Base-by-base conservation (phyloP, 53 echinoderm and acorn worm species). In the Luidia sarsii region DNA sequence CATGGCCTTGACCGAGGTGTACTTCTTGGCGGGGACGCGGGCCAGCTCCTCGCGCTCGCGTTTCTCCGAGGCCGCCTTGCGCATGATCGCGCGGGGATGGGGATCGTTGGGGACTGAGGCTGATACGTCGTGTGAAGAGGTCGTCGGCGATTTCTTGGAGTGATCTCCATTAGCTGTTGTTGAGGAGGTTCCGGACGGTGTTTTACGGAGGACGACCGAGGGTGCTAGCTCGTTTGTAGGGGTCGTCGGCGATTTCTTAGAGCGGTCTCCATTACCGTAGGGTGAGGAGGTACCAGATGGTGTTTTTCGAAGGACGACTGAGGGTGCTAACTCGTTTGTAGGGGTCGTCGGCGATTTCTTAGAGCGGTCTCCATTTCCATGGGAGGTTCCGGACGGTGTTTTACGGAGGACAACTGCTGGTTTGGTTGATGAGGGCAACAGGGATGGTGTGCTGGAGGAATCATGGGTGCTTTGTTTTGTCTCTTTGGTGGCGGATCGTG, bases 51-150 rank as follows among this genome's bases (percentile, higher is more conserved):
- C 90, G 22, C 90, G 82, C n/a, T 90, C 90, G 1, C 90, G 56
- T 37, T 90, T 90, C 70, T 90, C 90, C 6, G 90, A 90, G n/a
- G 90, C 90, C 0, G 90, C 86, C 54, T 83, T 86, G 29, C 90
- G 60, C 70, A 77, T 60, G 77, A 77, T 77, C 32, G 39, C 77
- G 0, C n/a, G 59, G 1, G 46, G 46, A 6, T n/a, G n/a, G n/a
- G n/a, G n/a, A n/a, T n/a, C n/a, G n/a, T n/a, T n/a, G n/a, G n/a
- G n/a, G n/a, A n/a, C n/a, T n/a, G n/a, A n/a, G n/a, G n/a, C n/a
- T n/a, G n/a, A n/a, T n/a, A n/a, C n/a, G n/a, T n/a, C n/a, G n/a
- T n/a, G n/a, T n/a, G n/a, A n/a, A n/a, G n/a, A n/a, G n/a, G n/a
- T n/a, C n/a, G 61, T 30, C 6, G 45, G 60, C 0, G 60, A 29